Evolutionary conservation across 2,888 invertebrate genomes (phyloP), one percentile per base, ranked within the genome.

Genomic region (Xiphydria camelus): DNA sequence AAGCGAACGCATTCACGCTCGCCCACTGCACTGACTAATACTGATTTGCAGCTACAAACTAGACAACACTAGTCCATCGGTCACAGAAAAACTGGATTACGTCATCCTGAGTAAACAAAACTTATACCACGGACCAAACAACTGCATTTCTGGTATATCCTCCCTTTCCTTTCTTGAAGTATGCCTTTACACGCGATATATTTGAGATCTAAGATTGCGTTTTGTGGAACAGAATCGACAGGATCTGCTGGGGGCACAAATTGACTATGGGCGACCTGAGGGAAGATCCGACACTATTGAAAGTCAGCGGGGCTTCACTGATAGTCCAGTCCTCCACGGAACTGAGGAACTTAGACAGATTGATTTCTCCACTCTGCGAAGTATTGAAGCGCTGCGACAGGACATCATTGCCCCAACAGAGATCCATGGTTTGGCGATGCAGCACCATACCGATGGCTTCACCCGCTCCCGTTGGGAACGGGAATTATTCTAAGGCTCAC

Each of bases 1-100:
- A n/a, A n/a, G n/a, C n/a, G n/a, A n/a, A n/a, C n/a, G n/a, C n/a
- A n/a, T n/a, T n/a, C n/a, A n/a, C n/a, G n/a, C n/a, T n/a, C n/a
- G n/a, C n/a, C n/a, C n/a, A n/a, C n/a, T 9, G 4, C 14, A 26
- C 26, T 4, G 26, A 5, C 14, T 47, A 45, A 47, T 55, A 51
- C 36, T 51, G 55, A 56, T 55, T 76, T 78, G 47, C 69, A 85
- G 84, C 57, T 89, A 83, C 63, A 77, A 76, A 49, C 57, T 83
- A 35, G 89, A 89, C 65, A 84, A 85, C 55, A 83, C 84, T 1
- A 86, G 83, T 19, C 88, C 88, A n/a, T 40, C 63, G 9, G 55
- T 59, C 31, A 64, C 66, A 21, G 66, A 68, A 25, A 61, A 61
- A 43, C 47, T 60, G 41, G 66, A 70, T 49, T 73, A 73, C 42